Evolutionary conservation across 2,888 invertebrate genomes (phyloP).

Genomic region (Tethea ocularis): DNA sequence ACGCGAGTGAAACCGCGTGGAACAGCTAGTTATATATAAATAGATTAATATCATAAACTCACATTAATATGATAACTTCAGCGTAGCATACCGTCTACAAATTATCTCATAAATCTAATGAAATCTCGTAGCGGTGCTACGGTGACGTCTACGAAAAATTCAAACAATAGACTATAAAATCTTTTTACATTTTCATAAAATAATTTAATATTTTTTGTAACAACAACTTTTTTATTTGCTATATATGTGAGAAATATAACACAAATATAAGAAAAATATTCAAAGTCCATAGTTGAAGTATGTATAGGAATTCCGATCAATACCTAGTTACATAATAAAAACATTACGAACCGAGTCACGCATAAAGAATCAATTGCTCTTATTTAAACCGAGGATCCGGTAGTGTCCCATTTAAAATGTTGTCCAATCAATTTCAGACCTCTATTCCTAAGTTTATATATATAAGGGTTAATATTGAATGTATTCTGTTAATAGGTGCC

Average conservation of each 20-base stretch:
- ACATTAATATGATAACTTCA: too few species aligned
- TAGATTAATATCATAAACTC: too few species aligned
- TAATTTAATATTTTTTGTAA: too few species aligned
- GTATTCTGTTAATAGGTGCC: not conserved
- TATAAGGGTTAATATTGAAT: not conserved
- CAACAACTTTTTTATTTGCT: too few species aligned
- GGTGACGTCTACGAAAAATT: constrained; percentile 1
- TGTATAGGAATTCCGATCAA: constrained; percentile 7
- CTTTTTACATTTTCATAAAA: too few species aligned
- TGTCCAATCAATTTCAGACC: not conserved
- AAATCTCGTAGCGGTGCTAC: not conserved
- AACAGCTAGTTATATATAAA: too few species aligned
- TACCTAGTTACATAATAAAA: constrained; percentile 26
- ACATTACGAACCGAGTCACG: constrained; percentile 36
- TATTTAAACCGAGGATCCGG: constrained; percentile 24
- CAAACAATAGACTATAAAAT: not conserved
- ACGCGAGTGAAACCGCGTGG: too few species aligned
- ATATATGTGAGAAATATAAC: too few species aligned
- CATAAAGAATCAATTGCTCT: constrained; percentile 29
- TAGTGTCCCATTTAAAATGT: not conserved
- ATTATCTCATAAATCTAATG: not conserved
- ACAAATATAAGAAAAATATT: too few species aligned
- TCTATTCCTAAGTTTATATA: not conserved
- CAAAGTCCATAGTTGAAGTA: not conserved
- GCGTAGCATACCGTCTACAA: not conserved